Evolutionary conservation across 2,888 invertebrate genomes (phyloP), one percentile per base, ranked within the genome.

Genomic region (Apeira syringaria): DNA sequence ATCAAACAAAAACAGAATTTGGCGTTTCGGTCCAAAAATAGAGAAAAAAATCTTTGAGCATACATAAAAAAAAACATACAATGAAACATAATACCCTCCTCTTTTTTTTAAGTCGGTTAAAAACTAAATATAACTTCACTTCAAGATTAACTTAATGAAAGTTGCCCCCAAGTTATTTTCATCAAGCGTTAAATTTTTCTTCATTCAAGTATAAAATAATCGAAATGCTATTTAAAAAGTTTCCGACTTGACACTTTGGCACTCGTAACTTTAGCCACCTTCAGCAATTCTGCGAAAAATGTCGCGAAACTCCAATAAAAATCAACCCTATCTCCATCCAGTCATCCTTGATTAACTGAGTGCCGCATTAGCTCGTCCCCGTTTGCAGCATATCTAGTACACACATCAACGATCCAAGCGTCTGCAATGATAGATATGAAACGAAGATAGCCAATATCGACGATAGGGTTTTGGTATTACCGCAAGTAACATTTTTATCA

Each of bases 301-400:
- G 22, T 29, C 13, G 11, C 27, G 2, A 7, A 40, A 28, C 22
- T 40, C 24, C 25, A 29, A 18, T 34, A 34, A 34, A 40, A 24
- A 41, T 34, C 25, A 38, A 30, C 38, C 29, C 22, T 29, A 34
- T 20, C 31, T 25, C 28, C 6, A 41, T n/a, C 31, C 31, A 9
- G 35, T 35, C 29, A 18, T 26, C 27, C 11, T 25, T 39, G 27
- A 39, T 32, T 27, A 32, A 39, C 27, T 27, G 38, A 38, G 24
- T 22, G 24, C 25, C 17, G 38, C 31, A 30, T 38, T 38, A 31
- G 38, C 38, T 11, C 24, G 25, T 26, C 31, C 30, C 37, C 31
- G 13, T 30, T 37, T 15, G 22, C 13, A n/a, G 12, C 7, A 26
- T 5, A 22, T 2, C 1, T 12, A 5, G 9, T n/a, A 10, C 3